Conservation (phyloP, 2,888 invertebrate species). For the Urechis unicinctus region DNA sequence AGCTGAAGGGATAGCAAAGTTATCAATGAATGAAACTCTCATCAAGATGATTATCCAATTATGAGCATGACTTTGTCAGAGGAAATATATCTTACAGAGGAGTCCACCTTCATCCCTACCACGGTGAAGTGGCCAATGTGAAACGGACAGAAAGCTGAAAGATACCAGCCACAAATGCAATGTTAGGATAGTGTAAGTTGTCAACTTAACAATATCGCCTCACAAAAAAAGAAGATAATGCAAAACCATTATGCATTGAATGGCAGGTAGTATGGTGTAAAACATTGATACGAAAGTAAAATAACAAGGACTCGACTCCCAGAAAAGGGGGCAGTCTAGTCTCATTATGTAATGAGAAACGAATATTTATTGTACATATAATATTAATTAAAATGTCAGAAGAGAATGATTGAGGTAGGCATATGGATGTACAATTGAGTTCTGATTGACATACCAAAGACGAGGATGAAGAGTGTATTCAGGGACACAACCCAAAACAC, state of each 20-base stretch:
- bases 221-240: too few species aligned
- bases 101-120: slow-evolving; percentile 63
- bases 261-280: too few species aligned
- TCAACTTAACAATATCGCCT: too few species aligned
- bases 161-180: too few species aligned
- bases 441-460: slow-evolving; percentile 76
- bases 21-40: not conserved
- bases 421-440: too few species aligned
- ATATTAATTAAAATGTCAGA: not conserved
- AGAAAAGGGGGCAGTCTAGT: too few species aligned
- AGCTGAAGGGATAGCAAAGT: slow-evolving; percentile 49
- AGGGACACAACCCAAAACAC: slow-evolving; percentile 98
- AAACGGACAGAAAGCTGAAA: slow-evolving; percentile 84
- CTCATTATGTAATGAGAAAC: not conserved
- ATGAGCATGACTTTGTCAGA: not conserved
- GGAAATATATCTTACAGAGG: slow-evolving; percentile 50
- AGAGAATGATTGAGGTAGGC: too few species aligned
- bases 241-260: too few species aligned
- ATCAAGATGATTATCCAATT: not conserved
- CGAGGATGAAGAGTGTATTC: slow-evolving; percentile 91
- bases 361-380: not conserved
- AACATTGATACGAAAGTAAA: too few species aligned
- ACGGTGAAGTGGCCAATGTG: slow-evolving; percentile 86
- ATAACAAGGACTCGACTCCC: too few species aligned
- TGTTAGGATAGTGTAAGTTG: not conserved